Percentiles rank a stretch among this genome's conserved stretches.
phyloP scores from a whole-genome alignment of 1,140 invertebrate genomes.

The Grapholita molesta region DNA sequence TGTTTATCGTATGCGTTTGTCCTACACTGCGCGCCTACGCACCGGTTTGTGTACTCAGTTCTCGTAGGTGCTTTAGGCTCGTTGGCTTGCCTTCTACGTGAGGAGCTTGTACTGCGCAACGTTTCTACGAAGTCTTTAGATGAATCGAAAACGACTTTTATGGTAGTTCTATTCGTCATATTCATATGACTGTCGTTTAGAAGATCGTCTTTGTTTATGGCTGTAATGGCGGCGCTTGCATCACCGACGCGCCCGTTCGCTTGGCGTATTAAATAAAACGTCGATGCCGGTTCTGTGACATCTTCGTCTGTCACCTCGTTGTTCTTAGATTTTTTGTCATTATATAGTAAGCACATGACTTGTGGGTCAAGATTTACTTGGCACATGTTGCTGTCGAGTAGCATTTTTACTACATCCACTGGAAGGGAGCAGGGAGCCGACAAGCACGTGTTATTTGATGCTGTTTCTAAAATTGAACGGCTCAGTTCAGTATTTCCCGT shows the following conservation, averaged over 20 bases:
- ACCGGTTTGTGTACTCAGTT: constrained; percentile 51
- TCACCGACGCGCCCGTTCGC: constrained; percentile 51
- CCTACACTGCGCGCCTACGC: constrained; percentile 50
- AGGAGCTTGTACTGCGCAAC: constrained; percentile 51
- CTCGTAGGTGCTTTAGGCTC: constrained; percentile 38
- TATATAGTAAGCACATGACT: constrained; percentile 71
- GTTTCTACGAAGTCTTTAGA: constrained; percentile 68
- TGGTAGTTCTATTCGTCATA: constrained; percentile 64
- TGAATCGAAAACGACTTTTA: constrained; percentile 67
- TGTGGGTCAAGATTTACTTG: constrained; percentile 59
- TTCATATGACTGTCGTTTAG: constrained; percentile 61
- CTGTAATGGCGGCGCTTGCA: constrained; percentile 57
- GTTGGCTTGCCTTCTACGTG: constrained; percentile 30
- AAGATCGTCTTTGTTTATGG: constrained; percentile 62
- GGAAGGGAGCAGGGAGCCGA: constrained; percentile 65
- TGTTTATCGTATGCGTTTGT: constrained; percentile 62
- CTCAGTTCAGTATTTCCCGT: constrained; percentile 49
- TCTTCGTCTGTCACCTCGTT: constrained; percentile 56
- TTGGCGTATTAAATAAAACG: constrained; percentile 71
- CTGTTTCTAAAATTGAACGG: constrained; percentile 51
- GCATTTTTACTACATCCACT: constrained; percentile 61
- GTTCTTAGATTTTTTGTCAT: constrained; percentile 54
- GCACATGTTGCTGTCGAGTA: constrained; percentile 67
- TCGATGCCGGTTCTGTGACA: constrained; percentile 61
- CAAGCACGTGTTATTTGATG: constrained; percentile 70